A percentile compares a stretch with the other conserved stretches of the same genome.
These are phyloP conservation scores for Lasiurus cinereus DNA, from an alignment of 2,113 vertebrate species.

Conservation along the genomic window DNA sequence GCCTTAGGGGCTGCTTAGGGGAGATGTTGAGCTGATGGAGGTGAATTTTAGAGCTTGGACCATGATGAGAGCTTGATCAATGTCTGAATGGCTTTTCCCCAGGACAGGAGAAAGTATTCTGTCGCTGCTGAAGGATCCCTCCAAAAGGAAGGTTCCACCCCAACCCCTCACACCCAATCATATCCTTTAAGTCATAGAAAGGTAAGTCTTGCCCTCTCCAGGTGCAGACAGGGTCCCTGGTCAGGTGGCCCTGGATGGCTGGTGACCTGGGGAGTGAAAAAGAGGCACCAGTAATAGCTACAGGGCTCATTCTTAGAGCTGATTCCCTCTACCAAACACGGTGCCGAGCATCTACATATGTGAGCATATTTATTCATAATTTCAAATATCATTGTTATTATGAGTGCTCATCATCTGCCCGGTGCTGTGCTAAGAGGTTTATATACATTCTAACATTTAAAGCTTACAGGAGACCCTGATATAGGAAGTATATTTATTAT, in stretches of 20 bases:
- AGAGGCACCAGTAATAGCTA: background rate
- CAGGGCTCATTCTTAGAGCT: background rate
- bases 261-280: too few species aligned
- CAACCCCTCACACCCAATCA: constrained; percentile 91
- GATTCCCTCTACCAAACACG: background rate
- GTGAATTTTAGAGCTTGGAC: background rate
- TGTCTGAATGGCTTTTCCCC: constrained; percentile 63
- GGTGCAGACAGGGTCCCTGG: background rate
- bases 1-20: background rate
- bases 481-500: background rate
- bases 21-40: background rate
- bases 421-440: background rate
- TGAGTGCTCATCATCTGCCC: background rate
- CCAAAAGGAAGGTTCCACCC: constrained; percentile 88
- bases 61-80: background rate
- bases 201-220: constrained; percentile 55
- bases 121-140: constrained; percentile 93
- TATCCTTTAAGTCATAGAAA: constrained; percentile 91
- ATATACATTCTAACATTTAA: background rate
- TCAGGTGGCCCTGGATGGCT: background rate
- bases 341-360: background rate
- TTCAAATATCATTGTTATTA: background rate
- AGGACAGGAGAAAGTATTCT: constrained; percentile 92
- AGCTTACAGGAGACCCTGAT: background rate
- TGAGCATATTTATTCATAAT: background rate